Conservation (phyloP, 2,797 vertebrate genomes). For the Xyrichtys novacula region DNA sequence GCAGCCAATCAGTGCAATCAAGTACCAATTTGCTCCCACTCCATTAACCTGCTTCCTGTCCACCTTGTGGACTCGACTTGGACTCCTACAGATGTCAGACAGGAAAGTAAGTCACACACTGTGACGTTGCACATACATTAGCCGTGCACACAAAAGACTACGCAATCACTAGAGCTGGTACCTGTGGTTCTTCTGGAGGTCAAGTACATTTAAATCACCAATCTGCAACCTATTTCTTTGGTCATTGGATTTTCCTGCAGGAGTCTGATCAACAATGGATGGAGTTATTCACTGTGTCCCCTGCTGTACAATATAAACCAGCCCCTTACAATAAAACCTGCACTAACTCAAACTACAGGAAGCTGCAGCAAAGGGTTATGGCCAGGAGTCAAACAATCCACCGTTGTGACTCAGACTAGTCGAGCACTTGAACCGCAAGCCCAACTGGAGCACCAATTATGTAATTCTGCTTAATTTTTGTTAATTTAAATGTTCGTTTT, state of each 20-base stretch:
- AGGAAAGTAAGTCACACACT: constrained; percentile 5
- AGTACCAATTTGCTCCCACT: constrained; percentile 65
- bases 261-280: constrained; percentile 10
- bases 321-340: not conserved
- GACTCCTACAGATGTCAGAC: constrained; percentile 22
- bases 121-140: not conserved
- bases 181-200: constrained; percentile 26
- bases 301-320: constrained; percentile 19
- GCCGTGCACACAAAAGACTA: constrained; percentile 5
- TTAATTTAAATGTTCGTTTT: too few species aligned
- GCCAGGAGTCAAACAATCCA: too few species aligned
- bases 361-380: too few species aligned
- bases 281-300: constrained; percentile 31
- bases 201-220: constrained; percentile 21
- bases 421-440: too few species aligned
- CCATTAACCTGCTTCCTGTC: constrained; percentile 63
- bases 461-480: too few species aligned
- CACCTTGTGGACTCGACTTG: not conserved
- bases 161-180: not conserved
- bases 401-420: too few species aligned
- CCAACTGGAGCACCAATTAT: too few species aligned
- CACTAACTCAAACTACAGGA: not conserved
- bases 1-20: constrained; percentile 66
- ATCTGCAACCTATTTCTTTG: constrained; percentile 12
- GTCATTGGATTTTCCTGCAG: constrained; percentile 35